Percentiles rank a stretch among this genome's conserved stretches.
Evolutionary conservation across 2,888 invertebrate genomes (phyloP).

Genomic region (Tholera decimalis): DNA sequence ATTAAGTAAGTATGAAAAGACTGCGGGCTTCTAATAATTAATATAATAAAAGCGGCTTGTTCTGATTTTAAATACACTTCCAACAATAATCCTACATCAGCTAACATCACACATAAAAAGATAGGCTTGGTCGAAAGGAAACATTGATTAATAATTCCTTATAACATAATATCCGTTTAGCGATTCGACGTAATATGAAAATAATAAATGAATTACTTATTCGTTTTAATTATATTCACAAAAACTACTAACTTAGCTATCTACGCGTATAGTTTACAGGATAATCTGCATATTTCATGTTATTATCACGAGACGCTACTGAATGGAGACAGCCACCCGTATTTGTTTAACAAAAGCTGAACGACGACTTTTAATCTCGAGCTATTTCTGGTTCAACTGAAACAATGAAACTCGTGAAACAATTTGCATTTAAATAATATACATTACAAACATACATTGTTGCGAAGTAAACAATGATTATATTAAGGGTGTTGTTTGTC

Average conservation of each 20-base stretch:
- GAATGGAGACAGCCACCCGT: slow-evolving; percentile 32
- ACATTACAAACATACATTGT: slow-evolving; percentile 80
- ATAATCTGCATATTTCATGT: slow-evolving; percentile 43
- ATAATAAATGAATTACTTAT: too few relatives aligned
- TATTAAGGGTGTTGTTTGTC: slow-evolving; percentile 84
- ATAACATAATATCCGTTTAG: not conserved
- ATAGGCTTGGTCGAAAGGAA: not conserved
- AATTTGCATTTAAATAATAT: slow-evolving; percentile 82
- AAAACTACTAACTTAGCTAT: slow-evolving; percentile 1
- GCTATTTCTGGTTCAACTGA: slow-evolving; percentile 67
- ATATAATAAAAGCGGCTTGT: not conserved
- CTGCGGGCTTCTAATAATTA: not conserved
- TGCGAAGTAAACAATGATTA: slow-evolving; percentile 82
- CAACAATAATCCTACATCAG: not conserved
- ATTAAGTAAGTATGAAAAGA: slow-evolving; percentile 8
- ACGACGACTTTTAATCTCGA: slow-evolving; percentile 50
- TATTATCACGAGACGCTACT: slow-evolving; percentile 35
- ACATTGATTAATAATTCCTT: not conserved
- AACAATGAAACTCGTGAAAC: slow-evolving; percentile 76
- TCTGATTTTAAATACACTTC: not conserved
- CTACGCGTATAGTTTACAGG: slow-evolving; percentile 23
- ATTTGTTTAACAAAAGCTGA: slow-evolving; percentile 59
- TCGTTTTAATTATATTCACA: slow-evolving; percentile 30
- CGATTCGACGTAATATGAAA: slow-evolving; percentile 10
- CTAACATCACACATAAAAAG: not conserved